These are phyloP conservation scores for Cossypha caffra DNA, from an alignment of 2,797 vertebrate species.

Conservation along the genomic window DNA sequence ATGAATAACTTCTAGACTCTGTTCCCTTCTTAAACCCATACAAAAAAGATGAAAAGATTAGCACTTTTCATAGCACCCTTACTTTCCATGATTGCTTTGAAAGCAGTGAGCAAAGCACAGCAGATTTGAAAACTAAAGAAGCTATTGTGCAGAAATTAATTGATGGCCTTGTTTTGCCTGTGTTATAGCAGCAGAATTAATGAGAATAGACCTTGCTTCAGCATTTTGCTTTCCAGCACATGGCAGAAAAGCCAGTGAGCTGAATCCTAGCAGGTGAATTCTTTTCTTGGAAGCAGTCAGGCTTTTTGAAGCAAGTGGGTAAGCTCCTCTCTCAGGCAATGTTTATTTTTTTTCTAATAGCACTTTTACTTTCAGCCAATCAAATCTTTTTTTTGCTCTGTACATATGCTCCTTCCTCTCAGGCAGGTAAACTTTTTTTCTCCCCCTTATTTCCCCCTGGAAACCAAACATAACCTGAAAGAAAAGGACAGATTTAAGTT, in stretches of 20 bases:
- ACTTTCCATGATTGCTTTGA: slow-evolving; percentile 37
- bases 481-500: slow-evolving; percentile 25
- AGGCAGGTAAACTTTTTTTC: slow-evolving; percentile 16
- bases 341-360: slow-evolving; percentile 35
- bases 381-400: background rate
- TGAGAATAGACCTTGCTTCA: slow-evolving; percentile 26
- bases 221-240: background rate
- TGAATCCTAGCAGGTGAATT: slow-evolving; percentile 13
- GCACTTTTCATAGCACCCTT: background rate
- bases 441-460: background rate
- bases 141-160: slow-evolving; percentile 51
- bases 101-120: background rate
- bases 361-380: slow-evolving; percentile 26
- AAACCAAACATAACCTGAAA: slow-evolving; percentile 46
- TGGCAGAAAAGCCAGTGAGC: background rate
- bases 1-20: slow-evolving; percentile 34
- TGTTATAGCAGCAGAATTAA: slow-evolving; percentile 10
- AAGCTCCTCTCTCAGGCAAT: background rate
- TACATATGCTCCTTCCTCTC: slow-evolving; percentile 20
- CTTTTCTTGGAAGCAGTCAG: background rate
- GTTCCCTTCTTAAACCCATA: slow-evolving; percentile 21
- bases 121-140: slow-evolving; percentile 10
- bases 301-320: slow-evolving; percentile 22
- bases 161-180: slow-evolving; percentile 22
- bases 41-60: slow-evolving; percentile 60